Evolutionary conservation across 2,888 invertebrate genomes (phyloP).

Genomic region (Corythucha ciliata): DNA sequence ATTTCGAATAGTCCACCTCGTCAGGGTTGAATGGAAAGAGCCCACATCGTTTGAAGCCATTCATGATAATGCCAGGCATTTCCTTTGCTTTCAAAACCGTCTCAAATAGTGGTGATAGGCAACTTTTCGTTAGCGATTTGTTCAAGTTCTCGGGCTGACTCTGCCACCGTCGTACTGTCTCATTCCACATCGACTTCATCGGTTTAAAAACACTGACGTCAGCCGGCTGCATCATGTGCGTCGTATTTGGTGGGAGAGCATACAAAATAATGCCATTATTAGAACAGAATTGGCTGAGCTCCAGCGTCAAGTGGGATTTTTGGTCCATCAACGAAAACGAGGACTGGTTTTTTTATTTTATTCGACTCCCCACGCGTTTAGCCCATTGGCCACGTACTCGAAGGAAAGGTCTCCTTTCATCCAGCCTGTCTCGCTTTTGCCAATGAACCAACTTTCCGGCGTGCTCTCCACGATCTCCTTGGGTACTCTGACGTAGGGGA

Average conservation of each 20-base stretch:
- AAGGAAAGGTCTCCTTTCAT: constrained; percentile 31
- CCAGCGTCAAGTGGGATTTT: constrained; percentile 37
- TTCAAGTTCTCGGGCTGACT: too few relatives aligned
- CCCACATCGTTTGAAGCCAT: too few relatives aligned
- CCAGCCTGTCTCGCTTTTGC: constrained; percentile 31
- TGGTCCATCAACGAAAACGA: too few relatives aligned
- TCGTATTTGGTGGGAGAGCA: constrained; percentile 32
- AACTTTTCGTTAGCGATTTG: too few relatives aligned
- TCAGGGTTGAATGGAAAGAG: too few relatives aligned
- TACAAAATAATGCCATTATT: constrained; percentile 39
- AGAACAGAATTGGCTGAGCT: constrained; percentile 40
- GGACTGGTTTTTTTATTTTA: constrained; percentile 34
- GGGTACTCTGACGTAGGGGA: constrained; percentile 29
- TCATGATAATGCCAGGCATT: not conserved
- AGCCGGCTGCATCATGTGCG: constrained; percentile 1
- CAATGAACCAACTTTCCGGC: constrained; percentile 30
- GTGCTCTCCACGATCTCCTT: constrained; percentile 21
- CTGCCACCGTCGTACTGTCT: not conserved
- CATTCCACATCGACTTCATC: constrained; percentile 1
- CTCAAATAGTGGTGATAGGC: too few relatives aligned
- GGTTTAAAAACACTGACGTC: not conserved
- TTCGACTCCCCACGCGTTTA: constrained; percentile 31
- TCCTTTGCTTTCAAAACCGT: too few relatives aligned
- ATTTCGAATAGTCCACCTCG: too few relatives aligned
- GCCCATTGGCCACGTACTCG: constrained; percentile 20